Base-by-base conservation (phyloP, 2,113 vertebrate species). In the Rutilus rutilus region DNA sequence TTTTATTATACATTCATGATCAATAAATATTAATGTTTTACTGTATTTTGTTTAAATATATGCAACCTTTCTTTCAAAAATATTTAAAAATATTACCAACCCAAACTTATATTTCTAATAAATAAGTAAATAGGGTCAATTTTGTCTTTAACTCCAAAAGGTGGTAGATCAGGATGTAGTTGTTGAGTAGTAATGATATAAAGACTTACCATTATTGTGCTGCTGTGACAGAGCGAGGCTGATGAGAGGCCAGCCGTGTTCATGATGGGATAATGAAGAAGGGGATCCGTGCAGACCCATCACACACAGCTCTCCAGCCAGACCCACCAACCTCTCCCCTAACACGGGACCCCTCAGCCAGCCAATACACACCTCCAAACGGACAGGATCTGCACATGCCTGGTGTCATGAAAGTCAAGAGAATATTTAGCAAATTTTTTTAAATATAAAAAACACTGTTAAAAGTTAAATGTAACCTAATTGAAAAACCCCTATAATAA, bases 331-430 rank as follows among this genome's bases (percentile, higher is more conserved):
- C 82, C 91, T 96, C 83, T 97, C 95, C 39, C 97, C 98, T 80
- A 99, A 92, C 1, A 93, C 90, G 1, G 96, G 93, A 80, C 97
- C 98, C 93, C 96, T 98, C 78, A 99, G 92, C 98, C 98, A 99
- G 73, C 93, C 93, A 47, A 85, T 87, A 75, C 96, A 95, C 87
- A 95, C 93, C 36, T 91, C 91, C 86, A 96, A 92, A 84, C 93
- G 95, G 0, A 89, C 85, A 21, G 95, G 79, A 90, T 95, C 95
- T 64, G 92, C 93, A 92, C 96, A 97, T 2, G 97, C 96, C 98
- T 99, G 91, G 91, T 14, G n/a, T 52, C 74, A 52, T 30, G 23
- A 78, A 15, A 45, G 62, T 33, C 0, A 78, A 8, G 39, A 11
- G 30, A 17, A 59, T 7, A 64, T 80, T 4, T 5, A 45, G 5